Evolutionary conservation across 2,113 vertebrate genomes (phyloP).

Genomic region (Oncorhynchus tshawytscha): DNA sequence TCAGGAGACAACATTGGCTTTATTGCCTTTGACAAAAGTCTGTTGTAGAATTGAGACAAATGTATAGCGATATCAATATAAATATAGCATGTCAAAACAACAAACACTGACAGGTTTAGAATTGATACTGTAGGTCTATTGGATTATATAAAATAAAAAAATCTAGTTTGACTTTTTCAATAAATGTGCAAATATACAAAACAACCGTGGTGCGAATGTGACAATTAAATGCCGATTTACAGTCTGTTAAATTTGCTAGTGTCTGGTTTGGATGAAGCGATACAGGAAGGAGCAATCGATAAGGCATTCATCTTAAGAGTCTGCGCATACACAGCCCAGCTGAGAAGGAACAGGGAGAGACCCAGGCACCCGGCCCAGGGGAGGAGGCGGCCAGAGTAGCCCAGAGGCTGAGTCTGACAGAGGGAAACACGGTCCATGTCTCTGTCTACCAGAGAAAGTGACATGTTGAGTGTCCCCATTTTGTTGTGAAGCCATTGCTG

Average conservation of each 20-base stretch:
- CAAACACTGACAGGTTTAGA: constrained; percentile 20
- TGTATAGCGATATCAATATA: not conserved
- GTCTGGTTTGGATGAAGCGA: constrained; percentile 6
- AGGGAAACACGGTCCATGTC: not conserved
- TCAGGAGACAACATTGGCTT: not conserved
- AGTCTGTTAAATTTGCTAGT: constrained; percentile 27
- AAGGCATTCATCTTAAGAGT: constrained; percentile 37
- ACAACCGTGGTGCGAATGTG: constrained; percentile 19
- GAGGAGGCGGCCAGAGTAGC: not conserved
- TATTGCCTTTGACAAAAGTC: not conserved
- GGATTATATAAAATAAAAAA: not conserved
- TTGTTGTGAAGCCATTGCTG: not conserved
- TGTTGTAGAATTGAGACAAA: not conserved
- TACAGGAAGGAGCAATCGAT: constrained; percentile 43
- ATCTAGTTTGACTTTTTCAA: not conserved
- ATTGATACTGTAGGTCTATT: not conserved
- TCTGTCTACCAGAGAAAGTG: not conserved
- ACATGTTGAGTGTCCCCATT: not conserved
- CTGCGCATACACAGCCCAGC: constrained; percentile 12
- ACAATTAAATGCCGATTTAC: constrained; percentile 33
- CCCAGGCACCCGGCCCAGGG: not conserved
- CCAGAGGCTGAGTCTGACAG: not conserved
- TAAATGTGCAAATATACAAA: constrained; percentile 34
- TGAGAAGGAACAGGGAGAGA: not conserved
- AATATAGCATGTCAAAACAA: not conserved